Base-by-base conservation (phyloP, 2,113 vertebrate genomes). In the Platysternon megacephalum region DNA sequence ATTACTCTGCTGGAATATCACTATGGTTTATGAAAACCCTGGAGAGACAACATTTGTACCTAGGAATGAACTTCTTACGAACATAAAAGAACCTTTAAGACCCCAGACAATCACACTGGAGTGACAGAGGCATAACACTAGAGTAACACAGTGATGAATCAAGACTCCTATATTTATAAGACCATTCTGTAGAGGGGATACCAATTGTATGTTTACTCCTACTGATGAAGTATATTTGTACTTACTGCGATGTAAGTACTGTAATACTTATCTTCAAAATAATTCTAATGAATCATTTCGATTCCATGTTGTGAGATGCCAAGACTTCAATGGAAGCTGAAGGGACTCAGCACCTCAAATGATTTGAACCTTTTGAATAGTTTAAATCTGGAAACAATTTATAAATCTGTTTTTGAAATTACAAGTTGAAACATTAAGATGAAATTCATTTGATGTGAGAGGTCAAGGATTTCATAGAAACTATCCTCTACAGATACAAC, bases 381-480 rank as follows among this genome's bases (percentile, higher is more conserved):
- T 22, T 51, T 89, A 84, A 58, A 83, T 74, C 24, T 10, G 82
- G 29, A 82, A 85, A 42, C 4, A 48, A 72, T 1, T 74, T 35
- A 85, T 5, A 56, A 52, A 87, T 87, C 79, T 89, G 29, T 11
- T 53, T 96, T 93, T 89, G 65, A 96, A 97, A 94, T 90, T 86
- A 46, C 16, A 93, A 91, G 80, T 85, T 48, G 79, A 97, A 97
- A 61, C 8, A 82, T 10, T 55, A 21, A 11, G 13, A 89, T 76
- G 11, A 92, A 93, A 92, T 65, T 81, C 0, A 4, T 82, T 65
- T 95, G 24, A 52, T 89, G 85, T 58, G 8, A 93, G 51, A 93
- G 32, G 86, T 93, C 79, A 94, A 58, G 53, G 19, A 56, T 91
- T 97, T 95, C 85, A 89, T 93, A 72, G 61, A 94, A 92, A 90